A percentile compares a stretch with the other conserved stretches of the same genome.
Conservation (phyloP, 2,888 invertebrate genomes). For the Chrysopilus asiliformis region DNA sequence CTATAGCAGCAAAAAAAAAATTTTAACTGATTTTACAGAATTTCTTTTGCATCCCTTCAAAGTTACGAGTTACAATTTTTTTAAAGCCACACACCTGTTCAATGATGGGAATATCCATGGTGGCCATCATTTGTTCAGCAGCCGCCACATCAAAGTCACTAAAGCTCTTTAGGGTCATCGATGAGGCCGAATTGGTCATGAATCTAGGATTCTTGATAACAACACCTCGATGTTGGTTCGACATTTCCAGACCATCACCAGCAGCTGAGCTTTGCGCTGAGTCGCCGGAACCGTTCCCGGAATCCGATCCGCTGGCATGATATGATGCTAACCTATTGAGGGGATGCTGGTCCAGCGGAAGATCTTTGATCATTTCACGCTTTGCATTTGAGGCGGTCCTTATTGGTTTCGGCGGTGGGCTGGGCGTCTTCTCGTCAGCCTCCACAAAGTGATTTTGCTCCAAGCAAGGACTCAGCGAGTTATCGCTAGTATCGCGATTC, state of each 20-base stretch:
- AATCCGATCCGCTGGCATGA: slow-evolving; percentile 75
- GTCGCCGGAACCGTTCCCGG: slow-evolving; percentile 80
- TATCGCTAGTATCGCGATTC: slow-evolving; percentile 48
- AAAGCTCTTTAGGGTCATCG: slow-evolving; percentile 50
- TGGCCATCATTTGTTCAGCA: slow-evolving; percentile 47
- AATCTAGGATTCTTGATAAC: slow-evolving; percentile 56
- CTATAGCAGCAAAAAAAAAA: too few species aligned
- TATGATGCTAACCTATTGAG: slow-evolving; percentile 46
- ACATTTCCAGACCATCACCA: slow-evolving; percentile 37
- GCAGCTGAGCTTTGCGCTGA: slow-evolving; percentile 58
- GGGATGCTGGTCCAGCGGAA: slow-evolving; percentile 31
- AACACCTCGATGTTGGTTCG: slow-evolving; percentile 40
- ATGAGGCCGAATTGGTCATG: slow-evolving; percentile 46
- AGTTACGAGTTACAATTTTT: too few species aligned
- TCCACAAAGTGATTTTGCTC: slow-evolving; percentile 47
- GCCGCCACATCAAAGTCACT: slow-evolving; percentile 51
- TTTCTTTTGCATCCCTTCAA: neutral
- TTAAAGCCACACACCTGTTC: slow-evolving; percentile 27
- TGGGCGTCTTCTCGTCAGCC: slow-evolving; percentile 38
- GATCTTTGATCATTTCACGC: slow-evolving; percentile 23
- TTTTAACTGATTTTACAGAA: too few species aligned
- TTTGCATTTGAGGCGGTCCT: slow-evolving; percentile 46
- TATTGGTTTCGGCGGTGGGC: slow-evolving; percentile 50
- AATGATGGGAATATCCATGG: slow-evolving; percentile 37
- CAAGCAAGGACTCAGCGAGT: slow-evolving; percentile 41